Conservation (phyloP, 2,888 invertebrate genomes). For the Steinernema hermaphroditum region DNA sequence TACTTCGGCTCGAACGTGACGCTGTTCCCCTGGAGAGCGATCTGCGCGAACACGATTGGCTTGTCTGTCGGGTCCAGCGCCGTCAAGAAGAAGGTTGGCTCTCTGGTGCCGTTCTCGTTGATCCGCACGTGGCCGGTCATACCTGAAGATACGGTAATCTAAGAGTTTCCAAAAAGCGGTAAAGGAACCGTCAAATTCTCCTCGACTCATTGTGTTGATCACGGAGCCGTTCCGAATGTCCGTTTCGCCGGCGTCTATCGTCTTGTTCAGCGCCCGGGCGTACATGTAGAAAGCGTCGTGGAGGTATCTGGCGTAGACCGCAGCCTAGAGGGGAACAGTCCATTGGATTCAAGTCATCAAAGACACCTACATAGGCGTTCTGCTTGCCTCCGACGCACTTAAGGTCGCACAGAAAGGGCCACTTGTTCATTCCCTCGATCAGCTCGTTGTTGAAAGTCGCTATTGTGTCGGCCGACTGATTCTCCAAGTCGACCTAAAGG, state of each 20-base stretch:
- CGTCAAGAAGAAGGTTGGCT: conserved; percentile 36
- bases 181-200: conserved; percentile 37
- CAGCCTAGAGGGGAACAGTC: conserved; percentile 3
- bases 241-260: background rate
- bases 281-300: conserved; percentile 36
- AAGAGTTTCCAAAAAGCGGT: background rate
- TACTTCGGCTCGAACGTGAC: conserved; percentile 30
- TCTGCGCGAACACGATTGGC: conserved; percentile 33
- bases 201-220: conserved; percentile 33
- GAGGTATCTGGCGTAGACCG: conserved; percentile 33
- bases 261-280: conserved; percentile 33
- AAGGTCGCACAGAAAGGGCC: background rate
- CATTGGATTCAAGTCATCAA: background rate
- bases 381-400: background rate
- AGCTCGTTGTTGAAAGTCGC: background rate
- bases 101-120: conserved; percentile 34
- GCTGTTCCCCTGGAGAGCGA: conserved; percentile 28
- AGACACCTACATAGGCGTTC: background rate
- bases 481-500: conserved; percentile 37
- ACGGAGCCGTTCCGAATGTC: conserved; percentile 34
- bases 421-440: background rate
- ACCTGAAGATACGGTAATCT: conserved; percentile 18
- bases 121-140: conserved; percentile 38
- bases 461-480: conserved; percentile 32
- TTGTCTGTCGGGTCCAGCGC: conserved; percentile 32